Conservation (phyloP, 2,113 vertebrate genomes). For the Accipiter virgatus region DNA sequence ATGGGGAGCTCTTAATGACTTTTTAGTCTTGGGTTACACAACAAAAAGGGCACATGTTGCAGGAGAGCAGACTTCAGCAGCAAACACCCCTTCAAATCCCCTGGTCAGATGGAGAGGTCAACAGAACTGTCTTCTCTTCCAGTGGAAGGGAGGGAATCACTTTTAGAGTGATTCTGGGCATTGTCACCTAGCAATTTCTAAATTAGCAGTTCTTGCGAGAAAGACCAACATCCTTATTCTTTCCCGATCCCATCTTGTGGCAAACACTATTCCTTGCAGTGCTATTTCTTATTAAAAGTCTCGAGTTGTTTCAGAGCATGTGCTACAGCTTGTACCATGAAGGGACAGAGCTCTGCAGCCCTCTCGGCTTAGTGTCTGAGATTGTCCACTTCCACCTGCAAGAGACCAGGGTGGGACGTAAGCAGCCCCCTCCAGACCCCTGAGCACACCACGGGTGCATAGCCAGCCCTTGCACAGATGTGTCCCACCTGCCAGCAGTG, state of each 20-base stretch:
- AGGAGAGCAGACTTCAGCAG: neutral
- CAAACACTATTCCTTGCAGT: neutral
- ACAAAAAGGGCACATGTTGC: accelerated
- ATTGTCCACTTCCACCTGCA: no score
- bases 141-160: accelerated
- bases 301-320: neutral
- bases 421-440: neutral
- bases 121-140: neutral
- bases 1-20: neutral
- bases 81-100: neutral
- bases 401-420: neutral
- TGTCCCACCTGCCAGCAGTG: neutral
- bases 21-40: neutral
- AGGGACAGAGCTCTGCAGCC: neutral
- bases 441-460: accelerated
- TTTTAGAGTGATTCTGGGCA: neutral
- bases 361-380: accelerated
- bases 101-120: neutral
- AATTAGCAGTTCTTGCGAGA: accelerated
- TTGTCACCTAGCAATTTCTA: neutral
- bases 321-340: neutral
- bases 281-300: neutral
- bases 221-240: neutral
- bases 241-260: neutral
- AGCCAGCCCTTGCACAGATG: neutral